Evolutionary conservation across 1,140 invertebrate species (phyloP), one percentile per base, ranked within the genome.

Genomic region (Drosophila repleta): DNA sequence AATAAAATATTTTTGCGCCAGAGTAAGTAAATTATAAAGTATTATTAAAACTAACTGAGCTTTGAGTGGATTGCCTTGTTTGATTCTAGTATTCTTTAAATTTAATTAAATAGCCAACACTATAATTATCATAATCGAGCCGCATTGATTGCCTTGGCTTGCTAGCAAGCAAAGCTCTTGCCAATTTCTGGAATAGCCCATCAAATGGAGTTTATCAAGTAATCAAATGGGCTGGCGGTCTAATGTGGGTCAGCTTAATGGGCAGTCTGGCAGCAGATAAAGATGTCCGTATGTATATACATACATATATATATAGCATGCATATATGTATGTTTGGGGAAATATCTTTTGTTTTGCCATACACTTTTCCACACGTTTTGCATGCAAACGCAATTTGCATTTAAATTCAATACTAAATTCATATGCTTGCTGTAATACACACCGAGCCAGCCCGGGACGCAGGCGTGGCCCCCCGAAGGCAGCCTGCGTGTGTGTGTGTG

Each of bases 361-460:
- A 29, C 48, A 24, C 48, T 85, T 85, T 85, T 71, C 74, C 80
- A 77, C 82, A 76, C 83, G 75, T 49, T 87, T 88, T 82, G 79
- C 79, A 87, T 83, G 83, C 76, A 82, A 83, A 87, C 83, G 83
- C 83, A 88, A 87, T 87, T 87, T 87, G 83, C 83, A 87, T 87
- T 87, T 87, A 87, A 87, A 87, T 87, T 87, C 78, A 87, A 87
- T 87, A 87, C 78, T 81, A 87, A 87, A 87, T 87, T 87, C 83
- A 87, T 87, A 87, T 87, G 83, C 78, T 82, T 71, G 39, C 74
- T 88, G 83, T 88, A 79, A 88, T 88, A 76, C 58, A 87, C 82
- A 87, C 83, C 79, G n/a, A 49, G 49, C 61, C 29, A 70, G 26
- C 17, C n/a, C 39, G 39, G 3, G 39, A 17, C n/a, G 39, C 39